Evolutionary conservation across 2,113 vertebrate genomes (phyloP), one percentile per base, ranked within the genome.

Genomic region (Stegostoma tigrinum): DNA sequence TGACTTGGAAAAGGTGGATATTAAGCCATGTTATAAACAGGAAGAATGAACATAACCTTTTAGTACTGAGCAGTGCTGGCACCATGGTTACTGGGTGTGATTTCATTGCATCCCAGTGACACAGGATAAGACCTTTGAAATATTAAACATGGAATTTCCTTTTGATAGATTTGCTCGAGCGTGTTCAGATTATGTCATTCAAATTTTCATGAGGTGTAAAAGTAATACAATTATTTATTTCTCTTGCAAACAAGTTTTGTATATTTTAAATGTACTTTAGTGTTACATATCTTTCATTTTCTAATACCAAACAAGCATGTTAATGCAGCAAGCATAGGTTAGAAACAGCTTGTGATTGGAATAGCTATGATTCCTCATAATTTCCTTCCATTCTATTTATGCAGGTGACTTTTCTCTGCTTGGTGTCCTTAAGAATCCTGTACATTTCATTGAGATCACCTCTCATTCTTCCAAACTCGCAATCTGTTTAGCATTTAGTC

Each of bases 91-190:
- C 93, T 52, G 94, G 67, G 94, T 95, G 94, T 95, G 94, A 95
- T 75, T 52, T 48, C 52, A 95, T 95, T 75, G 68, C 68, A 52
- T 95, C 14, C 89, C 2, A 93, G 48, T 42, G 72, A 95, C 45
- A 75, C 94, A 95, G 94, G 94, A 95, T 72, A 27, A 72, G 42
- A 72, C 42, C 45, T 52, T 95, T 95, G 23, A 52, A 72, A 95
- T 95, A 52, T 95, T 70, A 75, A 95, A 95, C 68, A 95, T 95
- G 45, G 27, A 30, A 75, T 95, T 95, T 72, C 94, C 94, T 95
- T 95, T 52, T 72, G 19, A 17, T 24, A 30, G 45, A 45, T 42
- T 48, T 72, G 52, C 94, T 95, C 21, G 5, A 30, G 52, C 17
- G 23, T 95, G 15, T 30, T 17, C 48, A 52, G 6, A 34, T 45